phyloP scores from a whole-genome alignment of 1,140 invertebrate species.

The Drosophila parvula region DNA sequence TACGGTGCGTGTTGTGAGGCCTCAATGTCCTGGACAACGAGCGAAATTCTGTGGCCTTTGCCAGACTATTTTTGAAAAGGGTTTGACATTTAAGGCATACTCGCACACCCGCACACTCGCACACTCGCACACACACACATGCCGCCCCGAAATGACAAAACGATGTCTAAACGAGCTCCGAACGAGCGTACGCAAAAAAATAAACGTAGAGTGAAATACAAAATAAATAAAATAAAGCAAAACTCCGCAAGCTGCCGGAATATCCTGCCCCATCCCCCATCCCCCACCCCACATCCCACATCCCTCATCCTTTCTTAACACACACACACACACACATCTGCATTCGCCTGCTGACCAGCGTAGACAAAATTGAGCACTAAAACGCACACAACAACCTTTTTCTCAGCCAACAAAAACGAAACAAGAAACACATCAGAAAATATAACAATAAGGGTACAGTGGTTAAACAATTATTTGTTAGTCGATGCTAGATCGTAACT shows the following conservation, averaged over 20 bases:
- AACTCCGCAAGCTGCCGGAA: slow-evolving; percentile 42
- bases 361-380: slow-evolving; percentile 57
- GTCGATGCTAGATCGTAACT: background rate
- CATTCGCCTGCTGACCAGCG: slow-evolving; percentile 46
- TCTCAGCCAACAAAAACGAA: background rate
- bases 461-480: background rate
- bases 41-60: slow-evolving; percentile 51
- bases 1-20: slow-evolving; percentile 57
- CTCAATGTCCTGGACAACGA: slow-evolving; percentile 18
- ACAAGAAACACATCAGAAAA: background rate
- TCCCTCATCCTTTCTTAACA: slow-evolving; percentile 23
- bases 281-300: too few relatives aligned
- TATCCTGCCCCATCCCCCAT: slow-evolving; percentile 17
- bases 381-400: slow-evolving; percentile 49
- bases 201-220: slow-evolving; percentile 45
- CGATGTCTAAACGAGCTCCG: slow-evolving; percentile 76
- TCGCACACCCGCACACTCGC: slow-evolving; percentile 18
- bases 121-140: slow-evolving; percentile 15
- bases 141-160: slow-evolving; percentile 65
- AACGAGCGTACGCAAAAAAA: slow-evolving; percentile 65
- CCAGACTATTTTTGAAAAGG: slow-evolving; percentile 76
- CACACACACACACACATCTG: slow-evolving; percentile 31
- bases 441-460: slow-evolving; percentile 1
- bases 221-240: slow-evolving; percentile 61
- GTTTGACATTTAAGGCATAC: slow-evolving; percentile 73